Conservation (phyloP, 2,888 invertebrate species). For the Leptinotarsa juncta region DNA sequence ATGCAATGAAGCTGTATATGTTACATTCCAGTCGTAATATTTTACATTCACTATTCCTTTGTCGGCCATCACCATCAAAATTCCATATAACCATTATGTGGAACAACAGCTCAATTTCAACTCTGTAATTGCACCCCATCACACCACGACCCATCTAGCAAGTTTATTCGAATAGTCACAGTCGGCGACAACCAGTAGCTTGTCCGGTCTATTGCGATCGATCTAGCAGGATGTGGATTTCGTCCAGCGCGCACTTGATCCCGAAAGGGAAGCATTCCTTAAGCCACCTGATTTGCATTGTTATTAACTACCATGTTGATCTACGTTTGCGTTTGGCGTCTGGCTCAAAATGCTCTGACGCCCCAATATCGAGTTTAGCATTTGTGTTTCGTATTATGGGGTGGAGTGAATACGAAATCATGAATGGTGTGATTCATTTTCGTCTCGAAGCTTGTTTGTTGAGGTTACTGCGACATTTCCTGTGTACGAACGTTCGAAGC, state of each 20-base stretch:
- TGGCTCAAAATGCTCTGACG: constrained; percentile 31
- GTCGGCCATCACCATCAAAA: constrained; percentile 5
- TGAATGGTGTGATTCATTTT: background rate
- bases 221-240: constrained; percentile 3
- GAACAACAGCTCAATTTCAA: background rate
- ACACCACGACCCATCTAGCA: background rate
- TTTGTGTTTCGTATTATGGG: constrained; percentile 21
- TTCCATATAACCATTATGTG: background rate
- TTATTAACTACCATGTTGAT: constrained; percentile 61
- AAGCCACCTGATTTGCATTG: constrained; percentile 62
- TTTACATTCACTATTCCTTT: background rate
- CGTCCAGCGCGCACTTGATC: constrained; percentile 44
- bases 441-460: background rate
- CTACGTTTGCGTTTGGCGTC: constrained; percentile 51
- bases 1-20: background rate
- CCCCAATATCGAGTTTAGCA: constrained; percentile 40
- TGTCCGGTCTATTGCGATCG: background rate
- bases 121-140: background rate
- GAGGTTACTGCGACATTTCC: background rate
- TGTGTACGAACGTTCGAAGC: no score
- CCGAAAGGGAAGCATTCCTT: constrained; percentile 52
- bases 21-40: background rate
- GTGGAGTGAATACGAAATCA: background rate
- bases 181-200: background rate
- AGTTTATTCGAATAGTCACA: background rate